Base-by-base conservation (phyloP, 2,113 vertebrate species). In the Phasianus colchicus region DNA sequence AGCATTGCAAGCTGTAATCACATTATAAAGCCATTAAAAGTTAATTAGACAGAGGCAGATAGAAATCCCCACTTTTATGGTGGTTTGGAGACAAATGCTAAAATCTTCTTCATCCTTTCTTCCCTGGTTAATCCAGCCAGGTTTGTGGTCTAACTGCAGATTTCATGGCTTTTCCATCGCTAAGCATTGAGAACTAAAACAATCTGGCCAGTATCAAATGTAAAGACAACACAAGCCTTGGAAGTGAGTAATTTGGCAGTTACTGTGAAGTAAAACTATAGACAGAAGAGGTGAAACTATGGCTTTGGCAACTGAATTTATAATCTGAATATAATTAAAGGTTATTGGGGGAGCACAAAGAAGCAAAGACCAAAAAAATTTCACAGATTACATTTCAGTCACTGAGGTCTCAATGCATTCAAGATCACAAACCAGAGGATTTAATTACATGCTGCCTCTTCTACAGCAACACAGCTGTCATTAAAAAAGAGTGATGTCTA, bases 401-500 rank as follows among this genome's bases (percentile, higher is more conserved):
- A 82, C 43, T 20, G 69, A 40, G n/a, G 61, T 86, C 81, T 90
- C n/a, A 65, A 95, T 54, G 61, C n/a, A 52, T 72, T 82, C 74
- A 67, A 74, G 50, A 87, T 81, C 60, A 86, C 85, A 87, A 77
- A 83, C 22, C 34, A 75, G 47, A 78, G 40, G 25, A 34, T 77
- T 95, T 95, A 95, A 94, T 93, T 92, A 83, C 47, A 77, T 70
- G 45, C 57, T 91, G n/a, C 30, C 32, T 89, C 38, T 60, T 64
- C 71, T 47, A 70, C 38, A 75, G 25, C 80, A 45, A 48, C 20
- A 17, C 67, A 74, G 36, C 47, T 83, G 75, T 36, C 79, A 88
- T 1, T 54, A 54, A 82, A 81, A 34, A 21, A 91, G 24, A 92
- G 83, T 12, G 6, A 84, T n/a, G 64, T 71, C 88, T 91, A 83